Conservation (phyloP, 2,888 invertebrate genomes). For the Plebejus argus region DNA sequence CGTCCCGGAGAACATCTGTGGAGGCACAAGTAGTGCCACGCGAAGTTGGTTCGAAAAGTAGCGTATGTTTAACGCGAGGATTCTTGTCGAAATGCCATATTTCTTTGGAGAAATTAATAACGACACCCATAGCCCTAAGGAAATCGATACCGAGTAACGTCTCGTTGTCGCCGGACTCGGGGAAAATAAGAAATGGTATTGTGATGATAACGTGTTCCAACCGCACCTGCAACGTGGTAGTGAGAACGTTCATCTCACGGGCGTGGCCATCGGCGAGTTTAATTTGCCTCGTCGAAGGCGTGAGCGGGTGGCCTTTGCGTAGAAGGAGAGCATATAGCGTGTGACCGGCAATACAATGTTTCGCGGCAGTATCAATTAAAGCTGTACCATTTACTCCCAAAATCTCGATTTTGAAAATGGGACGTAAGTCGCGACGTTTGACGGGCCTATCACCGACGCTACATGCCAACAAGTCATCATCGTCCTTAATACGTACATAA, state of each 20-base stretch:
- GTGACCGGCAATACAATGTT: constrained; percentile 33
- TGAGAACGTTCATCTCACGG: constrained; percentile 30
- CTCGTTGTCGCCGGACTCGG: not conserved
- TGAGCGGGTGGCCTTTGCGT: constrained; percentile 25
- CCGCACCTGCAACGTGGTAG: not conserved
- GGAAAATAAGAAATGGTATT: constrained; percentile 15
- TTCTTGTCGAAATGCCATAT: not conserved
- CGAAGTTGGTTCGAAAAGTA: not conserved
- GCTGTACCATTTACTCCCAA: constrained; percentile 28
- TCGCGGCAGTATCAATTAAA: constrained; percentile 31
- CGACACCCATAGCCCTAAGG: not conserved
- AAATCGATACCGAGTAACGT: constrained; percentile 28
- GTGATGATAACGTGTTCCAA: not conserved
- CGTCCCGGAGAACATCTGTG: constrained; percentile 15
- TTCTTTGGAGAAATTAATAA: constrained; percentile 10
- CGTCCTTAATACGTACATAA: no score
- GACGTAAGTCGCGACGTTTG: not conserved
- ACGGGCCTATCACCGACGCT: no score
- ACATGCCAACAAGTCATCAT: no score
- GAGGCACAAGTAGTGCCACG: not conserved
- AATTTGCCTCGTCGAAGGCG: constrained; percentile 17
- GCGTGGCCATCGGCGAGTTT: constrained; percentile 32
- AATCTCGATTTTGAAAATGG: constrained; percentile 25
- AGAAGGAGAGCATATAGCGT: constrained; percentile 34
- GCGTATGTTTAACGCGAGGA: not conserved